Base-by-base conservation (phyloP, 2,113 vertebrate genomes). In the Micromys minutus region DNA sequence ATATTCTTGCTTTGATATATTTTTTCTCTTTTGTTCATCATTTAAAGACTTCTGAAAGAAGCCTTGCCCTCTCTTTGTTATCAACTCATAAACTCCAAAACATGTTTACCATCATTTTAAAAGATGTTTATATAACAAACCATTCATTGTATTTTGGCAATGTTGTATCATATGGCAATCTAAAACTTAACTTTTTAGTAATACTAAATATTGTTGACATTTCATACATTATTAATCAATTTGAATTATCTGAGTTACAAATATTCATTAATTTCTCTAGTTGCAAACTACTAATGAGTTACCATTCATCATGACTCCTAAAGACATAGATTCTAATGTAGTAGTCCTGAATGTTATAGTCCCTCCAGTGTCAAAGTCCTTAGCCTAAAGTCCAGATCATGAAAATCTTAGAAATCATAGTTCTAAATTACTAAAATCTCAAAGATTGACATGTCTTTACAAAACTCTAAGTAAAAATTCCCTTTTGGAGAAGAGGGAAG, bases 1-100 rank as follows among this genome's bases (percentile, higher is more conserved):
- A 1, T 77, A 29, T 79, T 87, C 3, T 59, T 81, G 55, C 36
- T 31, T 84, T 84, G 63, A 11, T 71, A 52, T 19, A 31, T 63
- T 65, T 65, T 83, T 52, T 93, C 36, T 75, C 75, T 63, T n/a
- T 1, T 72, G 1, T 52, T 90, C 7, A 36, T 39, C 81, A 87
- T 42, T 39, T 29, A 92, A 15, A 39, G 21, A 69, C 71, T 89
- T 81, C 19, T 69, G 57, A 87, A 87, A 93, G 9, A 92, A 80
- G 55, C 42, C 24, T 22, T 85, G 22, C 0, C 63, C 12, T 90
- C 1, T 29, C 19, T 21, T 61, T 67, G 69, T 76, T 77, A 76
- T 81, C 10, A 74, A 42, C 21, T 26, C 21, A 4, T 81, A 26
- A 81, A 59, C 57, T 88, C 16, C 69, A 55, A 63, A 81, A 76